Evolutionary conservation across 2,888 invertebrate species (phyloP).

Genomic region (Hypomecis punctinalis): DNA sequence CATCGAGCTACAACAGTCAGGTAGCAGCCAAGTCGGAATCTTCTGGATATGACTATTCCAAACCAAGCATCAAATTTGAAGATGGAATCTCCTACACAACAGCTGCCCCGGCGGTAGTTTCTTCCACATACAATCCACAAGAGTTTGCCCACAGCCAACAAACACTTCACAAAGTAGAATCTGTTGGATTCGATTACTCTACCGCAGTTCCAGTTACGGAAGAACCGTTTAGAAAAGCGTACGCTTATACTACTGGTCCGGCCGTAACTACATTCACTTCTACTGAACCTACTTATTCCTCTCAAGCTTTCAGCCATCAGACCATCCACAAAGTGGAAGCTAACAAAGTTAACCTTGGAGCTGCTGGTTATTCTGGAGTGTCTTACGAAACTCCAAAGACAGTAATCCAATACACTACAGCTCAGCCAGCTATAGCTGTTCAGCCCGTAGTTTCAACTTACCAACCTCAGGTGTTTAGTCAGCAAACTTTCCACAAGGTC

Average conservation of each 20-base stretch:
- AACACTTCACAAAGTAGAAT: constrained; percentile 65
- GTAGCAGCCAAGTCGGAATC: constrained; percentile 44
- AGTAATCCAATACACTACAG: constrained; percentile 58
- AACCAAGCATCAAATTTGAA: constrained; percentile 71
- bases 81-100: constrained; percentile 70
- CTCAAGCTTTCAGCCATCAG: constrained; percentile 69
- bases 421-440: constrained; percentile 56
- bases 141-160: constrained; percentile 68
- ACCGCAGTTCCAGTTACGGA: constrained; percentile 68
- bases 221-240: constrained; percentile 71
- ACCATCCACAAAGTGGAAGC: constrained; percentile 65
- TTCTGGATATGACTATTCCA: constrained; percentile 67
- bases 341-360: constrained; percentile 48
- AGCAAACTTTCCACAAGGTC: constrained; percentile 68
- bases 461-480: constrained; percentile 65
- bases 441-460: constrained; percentile 63
- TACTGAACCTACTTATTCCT: constrained; percentile 56
- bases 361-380: constrained; percentile 49
- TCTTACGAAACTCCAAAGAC: constrained; percentile 53
- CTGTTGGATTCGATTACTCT: constrained; percentile 66
- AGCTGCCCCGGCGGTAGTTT: constrained; percentile 64
- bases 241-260: constrained; percentile 76
- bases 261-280: constrained; percentile 58
- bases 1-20: constrained; percentile 24
- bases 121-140: constrained; percentile 70